phyloP scores from a whole-genome alignment of 1,140 invertebrate genomes.

The Drosophila teissieri region DNA sequence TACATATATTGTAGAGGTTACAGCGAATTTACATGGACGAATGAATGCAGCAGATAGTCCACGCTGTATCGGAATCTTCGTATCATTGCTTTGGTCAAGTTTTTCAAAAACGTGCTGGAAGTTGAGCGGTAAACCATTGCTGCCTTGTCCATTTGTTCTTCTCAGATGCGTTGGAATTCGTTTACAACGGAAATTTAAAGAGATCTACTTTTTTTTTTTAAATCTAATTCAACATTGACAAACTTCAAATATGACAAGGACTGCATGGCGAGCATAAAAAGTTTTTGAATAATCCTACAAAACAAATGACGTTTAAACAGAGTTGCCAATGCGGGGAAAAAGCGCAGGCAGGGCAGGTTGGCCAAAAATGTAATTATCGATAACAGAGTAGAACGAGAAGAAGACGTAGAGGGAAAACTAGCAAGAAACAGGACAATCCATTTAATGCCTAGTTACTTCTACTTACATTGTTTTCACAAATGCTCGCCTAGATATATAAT shows the following conservation, averaged over 20 bases:
- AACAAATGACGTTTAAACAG: neutral
- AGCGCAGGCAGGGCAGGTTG: neutral
- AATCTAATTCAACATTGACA: slow-evolving; percentile 41
- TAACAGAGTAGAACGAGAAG: slow-evolving; percentile 7
- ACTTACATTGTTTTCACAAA: neutral
- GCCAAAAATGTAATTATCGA: slow-evolving; percentile 27
- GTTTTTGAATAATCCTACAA: slow-evolving; percentile 1
- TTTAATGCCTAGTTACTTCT: neutral
- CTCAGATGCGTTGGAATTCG: slow-evolving; percentile 30
- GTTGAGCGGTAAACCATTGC: slow-evolving; percentile 31
- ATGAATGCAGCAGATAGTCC: slow-evolving; percentile 49
- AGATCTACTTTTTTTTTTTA: slow-evolving; percentile 37
- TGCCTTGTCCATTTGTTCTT: slow-evolving; percentile 16
- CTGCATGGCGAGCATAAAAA: slow-evolving; percentile 12
- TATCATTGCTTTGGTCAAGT: slow-evolving; percentile 37
- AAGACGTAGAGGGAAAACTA: slow-evolving; percentile 6
- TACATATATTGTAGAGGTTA: neutral
- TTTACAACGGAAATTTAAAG: slow-evolving; percentile 49
- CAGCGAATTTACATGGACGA: slow-evolving; percentile 53
- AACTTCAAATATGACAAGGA: slow-evolving; percentile 48
- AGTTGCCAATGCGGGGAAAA: slow-evolving; percentile 13
- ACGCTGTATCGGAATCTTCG: slow-evolving; percentile 44
- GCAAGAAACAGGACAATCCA: slow-evolving; percentile 1
- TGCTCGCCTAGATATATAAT: neutral
- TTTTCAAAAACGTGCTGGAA: slow-evolving; percentile 30